A percentile compares a stretch with the other conserved stretches of the same genome.
Conservation (phyloP, 2,888 invertebrate genomes). For the Drosophila longiperda region DNA sequence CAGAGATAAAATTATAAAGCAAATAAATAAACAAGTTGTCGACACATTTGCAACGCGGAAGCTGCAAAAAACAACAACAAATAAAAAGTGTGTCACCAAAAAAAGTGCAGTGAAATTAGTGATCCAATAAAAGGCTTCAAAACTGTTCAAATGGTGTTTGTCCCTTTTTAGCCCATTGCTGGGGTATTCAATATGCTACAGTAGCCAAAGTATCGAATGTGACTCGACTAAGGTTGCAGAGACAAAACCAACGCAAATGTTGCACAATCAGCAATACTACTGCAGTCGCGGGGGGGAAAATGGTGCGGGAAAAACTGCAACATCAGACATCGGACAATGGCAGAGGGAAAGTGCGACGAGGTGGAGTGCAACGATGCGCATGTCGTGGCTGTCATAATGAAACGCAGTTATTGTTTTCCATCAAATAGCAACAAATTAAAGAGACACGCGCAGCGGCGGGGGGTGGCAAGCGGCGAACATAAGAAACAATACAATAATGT, state of each 20-base stretch:
- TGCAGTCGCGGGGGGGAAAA: conserved; percentile 7
- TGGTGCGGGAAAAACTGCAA: conserved; percentile 48
- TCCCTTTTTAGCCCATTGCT: conserved; percentile 51
- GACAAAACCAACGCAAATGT: conserved; percentile 31
- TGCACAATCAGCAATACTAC: conserved; percentile 57
- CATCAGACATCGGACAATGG: conserved; percentile 39
- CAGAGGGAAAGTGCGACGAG: conserved; percentile 12
- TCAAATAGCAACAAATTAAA: conserved; percentile 58
- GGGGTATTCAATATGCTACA: conserved; percentile 28
- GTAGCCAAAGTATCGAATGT: conserved; percentile 7
- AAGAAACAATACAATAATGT: conserved; percentile 32
- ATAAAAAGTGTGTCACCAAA: conserved; percentile 32
- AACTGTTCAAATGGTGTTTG: conserved; percentile 7
- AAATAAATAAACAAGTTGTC: conserved; percentile 64
- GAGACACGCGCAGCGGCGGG: conserved; percentile 13
- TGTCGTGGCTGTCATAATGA: conserved; percentile 49
- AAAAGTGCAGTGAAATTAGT: conserved; percentile 19
- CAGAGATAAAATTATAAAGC: conserved; percentile 32
- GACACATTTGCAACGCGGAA: conserved; percentile 63
- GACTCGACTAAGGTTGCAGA: conserved; percentile 50
- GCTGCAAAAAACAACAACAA: conserved; percentile 36
- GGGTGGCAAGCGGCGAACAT: conserved; percentile 17
- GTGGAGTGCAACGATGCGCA: conserved; percentile 17
- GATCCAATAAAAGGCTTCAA: conserved; percentile 24
- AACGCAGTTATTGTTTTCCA: conserved; percentile 60